phyloP scores from a whole-genome alignment of 2,888 invertebrate genomes.

The Oligia strigilis region DNA sequence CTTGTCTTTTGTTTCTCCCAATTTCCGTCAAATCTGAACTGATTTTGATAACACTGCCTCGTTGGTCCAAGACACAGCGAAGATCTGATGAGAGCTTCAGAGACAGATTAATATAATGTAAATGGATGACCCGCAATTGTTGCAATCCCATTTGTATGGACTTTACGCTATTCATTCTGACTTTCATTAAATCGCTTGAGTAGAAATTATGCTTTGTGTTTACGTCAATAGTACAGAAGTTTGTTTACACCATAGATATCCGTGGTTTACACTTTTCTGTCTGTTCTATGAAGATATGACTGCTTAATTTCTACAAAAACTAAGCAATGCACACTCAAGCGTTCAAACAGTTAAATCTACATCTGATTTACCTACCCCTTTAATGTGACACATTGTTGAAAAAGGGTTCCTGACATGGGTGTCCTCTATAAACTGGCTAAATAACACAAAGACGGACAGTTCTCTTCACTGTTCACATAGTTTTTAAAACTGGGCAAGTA shows the following conservation, averaged over 20 bases:
- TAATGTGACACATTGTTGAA: slow-evolving; percentile 35
- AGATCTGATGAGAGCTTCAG: background rate
- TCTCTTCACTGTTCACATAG: slow-evolving; percentile 36
- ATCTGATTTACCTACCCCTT: background rate
- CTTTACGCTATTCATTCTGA: background rate
- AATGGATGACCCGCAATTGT: background rate
- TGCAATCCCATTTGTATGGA: background rate
- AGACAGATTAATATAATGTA: background rate
- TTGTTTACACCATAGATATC: background rate
- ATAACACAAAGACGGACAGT: slow-evolving; percentile 46
- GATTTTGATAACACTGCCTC: background rate
- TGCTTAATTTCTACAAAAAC: background rate
- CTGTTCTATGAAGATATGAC: background rate
- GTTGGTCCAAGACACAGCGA: background rate
- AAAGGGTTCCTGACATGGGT: slow-evolving; percentile 45
- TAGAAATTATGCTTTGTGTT: background rate
- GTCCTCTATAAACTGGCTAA: slow-evolving; percentile 40
- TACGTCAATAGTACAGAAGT: background rate
- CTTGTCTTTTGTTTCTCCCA: background rate
- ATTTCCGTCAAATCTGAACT: background rate
- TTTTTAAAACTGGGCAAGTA: slow-evolving; percentile 45
- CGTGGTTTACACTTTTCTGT: background rate
- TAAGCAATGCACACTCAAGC: background rate
- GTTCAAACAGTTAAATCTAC: background rate
- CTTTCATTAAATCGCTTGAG: background rate